These are phyloP conservation scores for Pseudocheirus occidentalis DNA, from an alignment of 2,797 vertebrate genomes.

Conservation along the genomic window DNA sequence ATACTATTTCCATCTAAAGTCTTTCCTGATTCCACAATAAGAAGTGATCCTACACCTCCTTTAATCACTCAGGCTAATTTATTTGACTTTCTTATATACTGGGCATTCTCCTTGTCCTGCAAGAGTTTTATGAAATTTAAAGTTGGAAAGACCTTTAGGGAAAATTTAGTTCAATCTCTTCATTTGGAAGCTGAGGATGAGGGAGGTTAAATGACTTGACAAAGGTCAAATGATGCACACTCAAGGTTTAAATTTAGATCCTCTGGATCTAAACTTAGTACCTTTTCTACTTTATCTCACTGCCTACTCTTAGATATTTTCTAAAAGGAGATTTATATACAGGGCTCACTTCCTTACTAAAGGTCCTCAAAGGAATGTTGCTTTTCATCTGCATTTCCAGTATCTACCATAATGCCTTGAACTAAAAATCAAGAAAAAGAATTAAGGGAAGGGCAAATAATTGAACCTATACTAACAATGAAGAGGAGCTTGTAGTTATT, in stretches of 20 bases:
- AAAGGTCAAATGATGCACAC: neutral
- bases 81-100: neutral
- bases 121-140: neutral
- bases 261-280: too few relatives aligned
- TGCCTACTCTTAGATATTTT: slow-evolving; percentile 43
- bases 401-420: neutral
- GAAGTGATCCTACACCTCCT: neutral
- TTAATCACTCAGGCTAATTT: neutral
- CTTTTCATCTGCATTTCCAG: neutral
- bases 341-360: neutral
- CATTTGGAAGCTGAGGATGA: neutral
- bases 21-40: neutral
- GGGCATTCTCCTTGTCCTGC: neutral
- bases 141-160: neutral
- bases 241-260: neutral
- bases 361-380: neutral
- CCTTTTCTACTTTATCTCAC: neutral
- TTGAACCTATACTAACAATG: neutral
- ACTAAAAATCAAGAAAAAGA: neutral
- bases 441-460: neutral
- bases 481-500: neutral
- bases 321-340: neutral
- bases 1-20: neutral
- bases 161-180: neutral
- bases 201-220: neutral